A percentile compares a stretch with the other conserved stretches of the same genome.
phyloP scores from a whole-genome alignment of 2,797 vertebrate species.

The Jordanella pulchra region DNA sequence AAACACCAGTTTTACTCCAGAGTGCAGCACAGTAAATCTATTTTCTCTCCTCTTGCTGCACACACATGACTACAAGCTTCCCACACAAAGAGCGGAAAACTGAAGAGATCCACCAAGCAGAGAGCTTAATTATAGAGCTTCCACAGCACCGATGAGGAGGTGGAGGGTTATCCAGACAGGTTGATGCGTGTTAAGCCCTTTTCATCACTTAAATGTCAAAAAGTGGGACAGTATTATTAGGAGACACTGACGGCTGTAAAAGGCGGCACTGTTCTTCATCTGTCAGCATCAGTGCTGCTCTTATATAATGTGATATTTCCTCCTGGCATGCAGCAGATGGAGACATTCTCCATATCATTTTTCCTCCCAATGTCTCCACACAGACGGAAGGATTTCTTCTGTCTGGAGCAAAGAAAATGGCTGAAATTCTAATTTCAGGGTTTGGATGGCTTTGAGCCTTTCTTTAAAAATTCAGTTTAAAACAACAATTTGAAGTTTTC shows the following conservation, averaged over 20 bases:
- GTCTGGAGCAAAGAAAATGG: conserved; percentile 55
- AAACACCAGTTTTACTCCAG: neutral
- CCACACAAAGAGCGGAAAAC: too few species aligned
- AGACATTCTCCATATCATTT: conserved; percentile 58
- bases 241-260: conserved; percentile 3
- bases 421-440: conserved; percentile 9
- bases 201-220: neutral
- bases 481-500: neutral
- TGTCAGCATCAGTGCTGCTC: neutral
- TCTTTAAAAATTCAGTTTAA: neutral
- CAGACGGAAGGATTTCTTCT: conserved; percentile 56
- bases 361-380: conserved; percentile 4
- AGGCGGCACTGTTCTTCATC: conserved; percentile 1
- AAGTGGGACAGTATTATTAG: neutral
- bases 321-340: conserved; percentile 62
- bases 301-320: conserved; percentile 55
- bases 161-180: neutral
- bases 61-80: neutral
- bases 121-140: neutral
- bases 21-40: too few species aligned
- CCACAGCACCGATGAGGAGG: neutral
- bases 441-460: too few species aligned
- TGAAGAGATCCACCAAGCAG: too few species aligned
- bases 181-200: neutral
- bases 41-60: neutral